phyloP scores from a whole-genome alignment of 2,113 vertebrate genomes.

The Caretta caretta region DNA sequence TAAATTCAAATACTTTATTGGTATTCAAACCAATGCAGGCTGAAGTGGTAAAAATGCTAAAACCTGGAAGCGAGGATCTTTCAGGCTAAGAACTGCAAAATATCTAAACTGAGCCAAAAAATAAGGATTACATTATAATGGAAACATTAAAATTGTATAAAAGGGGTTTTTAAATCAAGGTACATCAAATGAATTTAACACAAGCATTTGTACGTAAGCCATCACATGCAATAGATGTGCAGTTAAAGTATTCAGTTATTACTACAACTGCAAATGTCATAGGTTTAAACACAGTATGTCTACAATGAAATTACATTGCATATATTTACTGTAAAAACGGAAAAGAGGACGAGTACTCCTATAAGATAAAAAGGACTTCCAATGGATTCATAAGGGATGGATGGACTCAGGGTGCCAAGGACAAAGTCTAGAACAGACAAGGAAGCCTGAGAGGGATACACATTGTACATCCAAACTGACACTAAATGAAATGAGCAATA shows the following conservation, averaged over 20 bases:
- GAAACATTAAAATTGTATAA: background rate
- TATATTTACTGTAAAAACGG: background rate
- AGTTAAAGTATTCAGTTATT: background rate
- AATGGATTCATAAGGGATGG: background rate
- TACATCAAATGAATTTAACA: background rate
- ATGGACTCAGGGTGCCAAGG: background rate
- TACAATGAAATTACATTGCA: background rate
- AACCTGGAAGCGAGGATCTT: background rate
- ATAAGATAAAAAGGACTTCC: background rate
- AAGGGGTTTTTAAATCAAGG: background rate
- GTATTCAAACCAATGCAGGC: background rate
- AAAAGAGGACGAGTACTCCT: background rate
- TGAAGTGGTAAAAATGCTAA: background rate
- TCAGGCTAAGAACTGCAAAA: background rate
- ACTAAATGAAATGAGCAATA: background rate
- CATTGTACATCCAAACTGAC: background rate
- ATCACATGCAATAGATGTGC: background rate
- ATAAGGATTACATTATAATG: background rate
- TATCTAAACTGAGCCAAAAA: background rate
- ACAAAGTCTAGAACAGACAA: background rate
- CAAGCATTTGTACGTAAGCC: background rate
- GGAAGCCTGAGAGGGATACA: background rate
- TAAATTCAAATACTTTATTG: accelerated
- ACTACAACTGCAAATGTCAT: background rate
- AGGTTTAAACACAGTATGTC: background rate